A percentile compares a stretch with the other conserved stretches of the same genome.
Evolutionary conservation across 2,797 vertebrate genomes (phyloP).

Genomic region (Thalassophryne amazonica): DNA sequence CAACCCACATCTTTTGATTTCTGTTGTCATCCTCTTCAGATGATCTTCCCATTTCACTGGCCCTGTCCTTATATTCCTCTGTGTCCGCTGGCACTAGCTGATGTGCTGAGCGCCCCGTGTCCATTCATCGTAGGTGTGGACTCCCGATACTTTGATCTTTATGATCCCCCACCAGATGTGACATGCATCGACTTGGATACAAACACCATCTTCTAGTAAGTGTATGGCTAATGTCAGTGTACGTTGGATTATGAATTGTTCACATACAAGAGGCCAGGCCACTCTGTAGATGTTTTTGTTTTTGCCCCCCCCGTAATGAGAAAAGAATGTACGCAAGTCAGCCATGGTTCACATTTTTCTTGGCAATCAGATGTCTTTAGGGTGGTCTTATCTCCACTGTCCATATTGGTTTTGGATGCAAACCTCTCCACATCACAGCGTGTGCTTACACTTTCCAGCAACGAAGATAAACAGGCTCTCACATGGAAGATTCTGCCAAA

Average conservation of each 20-base stretch:
- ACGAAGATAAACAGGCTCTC: slow-evolving; percentile 89
- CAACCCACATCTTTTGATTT: too few species aligned
- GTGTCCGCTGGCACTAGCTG: slow-evolving; percentile 93
- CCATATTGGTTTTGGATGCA: slow-evolving; percentile 33
- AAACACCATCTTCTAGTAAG: slow-evolving; percentile 98
- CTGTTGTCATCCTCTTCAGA: slow-evolving; percentile 70
- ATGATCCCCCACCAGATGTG: slow-evolving; percentile 94
- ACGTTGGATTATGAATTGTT: neutral
- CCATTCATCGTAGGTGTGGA: slow-evolving; percentile 98
- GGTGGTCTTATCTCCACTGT: slow-evolving; percentile 28
- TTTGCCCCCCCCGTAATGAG: slow-evolving; percentile 25
- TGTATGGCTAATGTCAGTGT: neutral
- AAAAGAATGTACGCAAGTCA: slow-evolving; percentile 10
- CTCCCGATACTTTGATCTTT: slow-evolving; percentile 97
- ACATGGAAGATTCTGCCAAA: slow-evolving; percentile 98
- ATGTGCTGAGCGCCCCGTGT: slow-evolving; percentile 93
- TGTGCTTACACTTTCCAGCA: too few species aligned
- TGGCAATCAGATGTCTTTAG: slow-evolving; percentile 2
- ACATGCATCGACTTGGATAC: slow-evolving; percentile 98
- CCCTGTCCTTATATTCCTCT: slow-evolving; percentile 95
- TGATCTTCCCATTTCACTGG: slow-evolving; percentile 99
- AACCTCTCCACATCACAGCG: slow-evolving; percentile 14
- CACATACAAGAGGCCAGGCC: slow-evolving; percentile 11
- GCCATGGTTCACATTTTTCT: slow-evolving; percentile 13
- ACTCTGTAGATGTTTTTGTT: slow-evolving; percentile 28